Evolutionary conservation across 30 jellyfish, hydroid and myxozoan species (phyloP), one percentile per base, ranked within the genome.

Genomic region (Cassiopea xamachana): DNA sequence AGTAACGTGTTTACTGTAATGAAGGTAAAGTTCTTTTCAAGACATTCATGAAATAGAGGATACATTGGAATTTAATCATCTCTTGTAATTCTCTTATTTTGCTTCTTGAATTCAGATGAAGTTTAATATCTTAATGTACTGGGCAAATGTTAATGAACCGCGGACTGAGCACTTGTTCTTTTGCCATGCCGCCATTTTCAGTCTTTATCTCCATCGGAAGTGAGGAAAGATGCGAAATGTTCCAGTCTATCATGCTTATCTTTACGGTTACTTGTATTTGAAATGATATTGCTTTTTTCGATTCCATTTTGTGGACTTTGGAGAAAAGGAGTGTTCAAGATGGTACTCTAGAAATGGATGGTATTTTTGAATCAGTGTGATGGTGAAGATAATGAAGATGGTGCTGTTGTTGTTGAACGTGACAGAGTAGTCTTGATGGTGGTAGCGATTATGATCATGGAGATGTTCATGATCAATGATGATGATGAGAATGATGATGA

Each of bases 11-110:
- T 82, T 82, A 61, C 46, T 39, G 75, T 6, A 39, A 75, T 46
- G 50, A 49, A 71, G 55, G 27, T 71, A 71, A 71, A 27, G 2
- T 71, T 71, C 58, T 12, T 68, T 71, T 43, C 80, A 71, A 16
- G 80, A 6, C 50, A 27, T 77, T 61, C 2, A 43, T 43, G 3
- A 51, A 77, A 9, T 48, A 51, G 50, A 49, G 46, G 80, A 71
- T 71, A 71, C 27, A 71, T 71, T 71, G 80, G 80, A 71, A 71
- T 71, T 43, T 71, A 71, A 71, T 43, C 80, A 71, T 19, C 3
- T 71, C 81, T 73, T 44, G 59, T 73, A 8, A 73, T 73, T 73
- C 49, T 44, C 69, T 75, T 39, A 45, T n/a, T 44, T 46, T 44
- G 60, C 4, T 45, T 13, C 5, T 1, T 10, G 48, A 50, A 18